These are phyloP conservation scores for Protosalanx chinensis DNA, from an alignment of 2,797 vertebrate genomes.

Conservation along the genomic window DNA sequence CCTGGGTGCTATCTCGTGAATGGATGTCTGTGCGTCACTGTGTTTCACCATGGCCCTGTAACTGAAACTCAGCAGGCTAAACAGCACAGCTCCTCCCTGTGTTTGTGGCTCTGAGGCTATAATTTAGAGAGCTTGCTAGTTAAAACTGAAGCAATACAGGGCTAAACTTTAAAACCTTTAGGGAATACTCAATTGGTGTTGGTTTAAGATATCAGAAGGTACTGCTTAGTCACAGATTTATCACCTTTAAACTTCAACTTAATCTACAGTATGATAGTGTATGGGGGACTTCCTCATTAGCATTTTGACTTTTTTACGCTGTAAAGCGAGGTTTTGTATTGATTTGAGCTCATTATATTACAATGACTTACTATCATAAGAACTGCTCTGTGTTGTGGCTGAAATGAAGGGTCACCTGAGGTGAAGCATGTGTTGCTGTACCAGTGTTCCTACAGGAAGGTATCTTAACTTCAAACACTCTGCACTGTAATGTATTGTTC, in stretches of 20 bases:
- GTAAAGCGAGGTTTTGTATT: too few species aligned
- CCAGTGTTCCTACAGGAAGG: constrained; percentile 25
- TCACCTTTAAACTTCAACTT: background rate
- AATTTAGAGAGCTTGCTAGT: constrained; percentile 67
- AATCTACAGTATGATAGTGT: background rate
- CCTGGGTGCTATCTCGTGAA: constrained; percentile 35
- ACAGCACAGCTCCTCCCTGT: constrained; percentile 63
- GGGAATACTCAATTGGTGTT: constrained; percentile 32
- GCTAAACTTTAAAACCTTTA: constrained; percentile 29
- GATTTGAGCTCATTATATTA: too few species aligned
- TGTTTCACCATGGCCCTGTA: constrained; percentile 44
- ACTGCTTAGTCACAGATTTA: background rate
- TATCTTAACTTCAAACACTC: constrained; percentile 3
- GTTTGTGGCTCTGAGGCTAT: constrained; percentile 66
- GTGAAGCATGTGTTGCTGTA: constrained; percentile 22
- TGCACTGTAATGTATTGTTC: background rate
- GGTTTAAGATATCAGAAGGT: constrained; percentile 30
- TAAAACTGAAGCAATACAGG: constrained; percentile 62
- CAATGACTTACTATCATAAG: too few species aligned
- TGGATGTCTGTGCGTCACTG: constrained; percentile 53
- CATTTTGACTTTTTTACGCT: too few species aligned
- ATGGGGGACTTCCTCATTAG: too few species aligned
- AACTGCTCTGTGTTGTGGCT: background rate
- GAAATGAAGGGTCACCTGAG: constrained; percentile 14
- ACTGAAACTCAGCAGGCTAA: constrained; percentile 42